phyloP scores from a whole-genome alignment of 2,888 invertebrate genomes.

The Dicyrtoma fusca region DNA sequence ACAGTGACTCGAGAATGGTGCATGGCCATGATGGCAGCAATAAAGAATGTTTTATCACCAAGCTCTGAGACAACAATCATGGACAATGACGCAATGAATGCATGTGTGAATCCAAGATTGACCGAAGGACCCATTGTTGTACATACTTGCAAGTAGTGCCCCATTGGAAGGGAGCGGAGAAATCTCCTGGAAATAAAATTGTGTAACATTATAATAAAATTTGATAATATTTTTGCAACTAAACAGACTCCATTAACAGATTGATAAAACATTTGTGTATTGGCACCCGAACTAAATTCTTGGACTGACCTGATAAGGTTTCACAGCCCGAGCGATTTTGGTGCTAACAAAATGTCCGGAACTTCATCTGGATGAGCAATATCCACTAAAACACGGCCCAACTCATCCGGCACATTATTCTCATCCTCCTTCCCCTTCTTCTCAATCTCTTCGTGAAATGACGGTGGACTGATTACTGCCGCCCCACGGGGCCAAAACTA shows the following conservation, averaged over 20 bases:
- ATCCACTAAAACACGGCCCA: slow-evolving; percentile 89
- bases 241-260: too few relatives aligned
- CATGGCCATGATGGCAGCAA: slow-evolving; percentile 99
- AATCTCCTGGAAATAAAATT: too few relatives aligned
- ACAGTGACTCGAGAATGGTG: slow-evolving; percentile 90
- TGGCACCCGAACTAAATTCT: too few relatives aligned
- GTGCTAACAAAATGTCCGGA: slow-evolving; percentile 87
- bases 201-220: too few relatives aligned
- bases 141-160: too few relatives aligned
- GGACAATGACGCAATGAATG: slow-evolving; percentile 90
- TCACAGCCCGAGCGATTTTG: slow-evolving; percentile 83
- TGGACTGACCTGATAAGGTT: slow-evolving; percentile 89
- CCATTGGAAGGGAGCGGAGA: too few relatives aligned
- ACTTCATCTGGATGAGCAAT: slow-evolving; percentile 90
- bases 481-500: too few relatives aligned
- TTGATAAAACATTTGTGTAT: too few relatives aligned
- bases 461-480: slow-evolving; percentile 71
- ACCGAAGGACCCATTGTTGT: too few relatives aligned
- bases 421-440: slow-evolving; percentile 89
- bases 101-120: slow-evolving; percentile 78
- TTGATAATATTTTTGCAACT: too few relatives aligned
- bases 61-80: slow-evolving; percentile 97
- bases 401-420: slow-evolving; percentile 86
- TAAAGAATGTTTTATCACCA: slow-evolving; percentile 99
- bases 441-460: slow-evolving; percentile 69